A percentile compares a stretch with the other conserved stretches of the same genome.
These are phyloP conservation scores for Chrysolina oricalcia DNA, from an alignment of 2,888 invertebrate genomes.

Conservation along the genomic window DNA sequence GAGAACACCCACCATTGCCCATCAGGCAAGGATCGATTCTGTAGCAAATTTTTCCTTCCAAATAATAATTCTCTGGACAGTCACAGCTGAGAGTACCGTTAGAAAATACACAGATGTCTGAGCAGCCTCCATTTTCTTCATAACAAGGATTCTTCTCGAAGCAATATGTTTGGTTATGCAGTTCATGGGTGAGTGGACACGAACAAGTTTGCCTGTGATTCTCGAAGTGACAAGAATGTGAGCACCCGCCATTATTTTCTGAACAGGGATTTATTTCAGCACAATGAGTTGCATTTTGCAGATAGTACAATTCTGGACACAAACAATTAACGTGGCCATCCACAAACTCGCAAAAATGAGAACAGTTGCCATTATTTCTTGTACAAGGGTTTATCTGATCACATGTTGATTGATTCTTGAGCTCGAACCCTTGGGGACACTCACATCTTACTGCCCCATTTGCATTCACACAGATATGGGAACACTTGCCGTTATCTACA, in stretches of 20 bases:
- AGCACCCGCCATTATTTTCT: slow-evolving; percentile 75
- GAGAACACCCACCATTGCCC: slow-evolving; percentile 67
- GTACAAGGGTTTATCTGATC: slow-evolving; percentile 71
- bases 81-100: slow-evolving; percentile 71
- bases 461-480: slow-evolving; percentile 69
- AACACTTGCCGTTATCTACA: slow-evolving; percentile 67
- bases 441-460: slow-evolving; percentile 69
- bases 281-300: slow-evolving; percentile 66
- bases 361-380: slow-evolving; percentile 74
- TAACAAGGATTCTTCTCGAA: slow-evolving; percentile 75
- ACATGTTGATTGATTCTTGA: slow-evolving; percentile 66
- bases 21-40: slow-evolving; percentile 64
- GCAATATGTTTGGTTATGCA: slow-evolving; percentile 68
- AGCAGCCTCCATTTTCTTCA: slow-evolving; percentile 77
- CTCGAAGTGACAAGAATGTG: slow-evolving; percentile 73
- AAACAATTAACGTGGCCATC: slow-evolving; percentile 71
- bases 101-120: slow-evolving; percentile 74
- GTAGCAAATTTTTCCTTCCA: slow-evolving; percentile 62
- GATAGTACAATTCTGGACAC: slow-evolving; percentile 70
- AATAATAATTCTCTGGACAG: slow-evolving; percentile 70
- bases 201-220: slow-evolving; percentile 73
- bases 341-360: slow-evolving; percentile 72
- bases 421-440: slow-evolving; percentile 70
- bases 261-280: slow-evolving; percentile 73
- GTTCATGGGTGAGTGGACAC: slow-evolving; percentile 73